A percentile compares a stretch with the other conserved stretches of the same genome.
Conservation (phyloP, 2,113 vertebrate genomes). For the Pipra filicauda region DNA sequence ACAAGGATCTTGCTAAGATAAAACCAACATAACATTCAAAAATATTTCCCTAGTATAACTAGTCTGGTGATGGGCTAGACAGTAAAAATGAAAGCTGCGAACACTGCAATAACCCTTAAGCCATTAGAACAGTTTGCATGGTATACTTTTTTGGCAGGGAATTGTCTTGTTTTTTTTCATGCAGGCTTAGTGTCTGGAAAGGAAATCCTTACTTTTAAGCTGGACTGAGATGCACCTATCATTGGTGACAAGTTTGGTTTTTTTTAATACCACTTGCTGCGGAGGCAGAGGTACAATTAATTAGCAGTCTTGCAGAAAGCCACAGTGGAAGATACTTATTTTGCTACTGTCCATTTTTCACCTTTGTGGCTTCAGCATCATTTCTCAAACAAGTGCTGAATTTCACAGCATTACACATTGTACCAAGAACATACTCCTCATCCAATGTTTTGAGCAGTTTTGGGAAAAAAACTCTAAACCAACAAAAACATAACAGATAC, state of each 20-base stretch:
- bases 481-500: neutral
- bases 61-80: neutral
- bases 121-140: neutral
- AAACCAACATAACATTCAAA: neutral
- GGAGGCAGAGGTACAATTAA: neutral
- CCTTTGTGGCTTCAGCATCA: neutral
- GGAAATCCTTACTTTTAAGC: neutral
- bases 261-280: neutral
- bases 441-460: neutral
- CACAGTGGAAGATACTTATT: neutral
- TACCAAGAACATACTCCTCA: neutral
- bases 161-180: neutral
- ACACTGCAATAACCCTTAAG: neutral
- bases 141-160: neutral
- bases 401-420: neutral
- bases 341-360: neutral
- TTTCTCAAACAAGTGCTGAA: neutral
- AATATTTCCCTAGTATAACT: neutral
- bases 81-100: neutral
- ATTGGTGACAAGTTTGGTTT: neutral
- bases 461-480: rapidly evolving
- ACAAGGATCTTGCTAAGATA: neutral
- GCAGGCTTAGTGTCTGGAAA: neutral
- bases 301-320: neutral
- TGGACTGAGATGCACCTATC: neutral